Conservation (phyloP, 2,797 vertebrate genomes). For the Characodon lateralis region DNA sequence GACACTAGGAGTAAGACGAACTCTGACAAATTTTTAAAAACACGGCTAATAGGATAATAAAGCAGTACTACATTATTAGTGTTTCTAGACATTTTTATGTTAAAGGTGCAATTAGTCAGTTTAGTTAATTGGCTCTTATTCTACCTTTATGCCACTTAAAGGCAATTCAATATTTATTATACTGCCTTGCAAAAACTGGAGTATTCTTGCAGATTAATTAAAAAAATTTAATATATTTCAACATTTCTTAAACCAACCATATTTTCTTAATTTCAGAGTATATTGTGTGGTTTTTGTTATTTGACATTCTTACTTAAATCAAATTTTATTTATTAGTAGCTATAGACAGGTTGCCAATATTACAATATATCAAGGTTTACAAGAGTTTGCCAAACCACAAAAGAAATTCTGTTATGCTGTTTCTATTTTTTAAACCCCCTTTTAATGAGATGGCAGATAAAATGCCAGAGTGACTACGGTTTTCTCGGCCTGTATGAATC, state of each 20-base stretch:
- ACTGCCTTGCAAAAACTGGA: background rate
- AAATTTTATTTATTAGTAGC: background rate
- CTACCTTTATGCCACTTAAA: background rate
- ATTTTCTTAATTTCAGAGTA: background rate
- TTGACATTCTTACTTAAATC: too few species aligned
- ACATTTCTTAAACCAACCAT: background rate
- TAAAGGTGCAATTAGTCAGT: background rate
- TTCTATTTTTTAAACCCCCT: too few species aligned
- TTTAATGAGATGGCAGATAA: too few species aligned
- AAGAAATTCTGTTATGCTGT: too few species aligned
- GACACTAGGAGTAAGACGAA: slow-evolving; percentile 3
- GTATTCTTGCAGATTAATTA: background rate
- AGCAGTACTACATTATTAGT: background rate
- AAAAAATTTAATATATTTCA: background rate
- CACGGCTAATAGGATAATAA: background rate
- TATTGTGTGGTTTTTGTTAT: background rate
- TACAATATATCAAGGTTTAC: too few species aligned
- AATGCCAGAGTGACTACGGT: too few species aligned
- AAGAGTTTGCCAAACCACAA: too few species aligned
- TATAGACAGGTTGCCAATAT: too few species aligned
- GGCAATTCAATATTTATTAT: background rate
- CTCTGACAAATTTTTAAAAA: background rate
- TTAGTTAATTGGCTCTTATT: background rate
- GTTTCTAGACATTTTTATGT: background rate
- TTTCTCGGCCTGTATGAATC: too few species aligned